phyloP scores from a whole-genome alignment of 2,113 vertebrate genomes.

The Chrysochloris asiatica region DNA sequence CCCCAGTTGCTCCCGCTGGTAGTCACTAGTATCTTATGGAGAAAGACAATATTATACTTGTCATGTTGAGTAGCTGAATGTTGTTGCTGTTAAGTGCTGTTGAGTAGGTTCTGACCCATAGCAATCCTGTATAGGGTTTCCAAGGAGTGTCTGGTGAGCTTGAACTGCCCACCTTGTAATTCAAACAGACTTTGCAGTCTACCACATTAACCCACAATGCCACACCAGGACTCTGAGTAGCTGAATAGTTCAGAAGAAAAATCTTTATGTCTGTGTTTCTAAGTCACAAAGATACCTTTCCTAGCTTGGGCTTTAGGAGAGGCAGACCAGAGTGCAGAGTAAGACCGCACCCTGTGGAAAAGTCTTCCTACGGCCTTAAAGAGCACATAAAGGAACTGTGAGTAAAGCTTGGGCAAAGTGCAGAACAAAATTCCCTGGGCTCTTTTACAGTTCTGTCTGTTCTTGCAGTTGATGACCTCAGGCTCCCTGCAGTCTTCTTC shows the following conservation, averaged over 20 bases:
- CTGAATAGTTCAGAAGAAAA: constrained; percentile 39
- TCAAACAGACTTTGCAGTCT: too few species aligned
- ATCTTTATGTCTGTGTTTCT: not conserved
- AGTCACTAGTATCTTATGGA: not conserved
- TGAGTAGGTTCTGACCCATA: too few species aligned
- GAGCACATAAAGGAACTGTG: not conserved
- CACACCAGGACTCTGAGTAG: not conserved
- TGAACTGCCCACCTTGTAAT: too few species aligned
- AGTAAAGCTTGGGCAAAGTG: not conserved
- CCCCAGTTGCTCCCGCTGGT: not conserved
- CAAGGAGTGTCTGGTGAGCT: too few species aligned
- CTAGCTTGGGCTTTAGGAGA: not conserved
- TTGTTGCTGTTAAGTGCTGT: too few species aligned
- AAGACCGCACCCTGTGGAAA: not conserved
- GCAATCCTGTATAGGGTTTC: too few species aligned
- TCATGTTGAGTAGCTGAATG: too few species aligned
- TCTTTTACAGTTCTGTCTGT: not conserved
- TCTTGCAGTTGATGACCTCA: not conserved
- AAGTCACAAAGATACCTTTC: not conserved
- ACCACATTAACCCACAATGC: too few species aligned
- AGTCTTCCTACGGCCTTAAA: not conserved
- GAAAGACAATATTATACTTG: not conserved
- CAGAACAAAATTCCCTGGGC: not conserved
- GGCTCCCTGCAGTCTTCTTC: not conserved
- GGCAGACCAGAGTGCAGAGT: not conserved